Conservation (phyloP, 2,113 vertebrate genomes). For the Indicator indicator region DNA sequence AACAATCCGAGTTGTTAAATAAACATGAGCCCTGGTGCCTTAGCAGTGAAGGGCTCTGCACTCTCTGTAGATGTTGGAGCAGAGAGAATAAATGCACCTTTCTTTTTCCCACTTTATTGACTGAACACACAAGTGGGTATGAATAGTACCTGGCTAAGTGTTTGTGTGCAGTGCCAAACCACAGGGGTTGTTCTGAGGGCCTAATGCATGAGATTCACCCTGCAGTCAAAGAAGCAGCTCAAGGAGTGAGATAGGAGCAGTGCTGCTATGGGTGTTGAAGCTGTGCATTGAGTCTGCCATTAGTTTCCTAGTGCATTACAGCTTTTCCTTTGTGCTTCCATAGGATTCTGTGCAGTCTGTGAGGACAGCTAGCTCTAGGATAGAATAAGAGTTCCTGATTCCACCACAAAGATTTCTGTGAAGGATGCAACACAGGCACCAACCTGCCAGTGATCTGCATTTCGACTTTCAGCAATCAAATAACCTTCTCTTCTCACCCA, state of each 20-base stretch:
- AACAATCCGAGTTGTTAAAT: slow-evolving; percentile 10
- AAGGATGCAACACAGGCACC: background rate
- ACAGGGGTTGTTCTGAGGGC: background rate
- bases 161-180: background rate
- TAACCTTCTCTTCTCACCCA: background rate
- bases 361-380: background rate
- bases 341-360: background rate
- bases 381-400: background rate
- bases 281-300: background rate
- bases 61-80: slow-evolving; percentile 16
- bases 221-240: background rate
- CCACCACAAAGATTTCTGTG: background rate
- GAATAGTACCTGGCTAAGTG: slow-evolving; percentile 4
- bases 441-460: background rate
- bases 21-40: background rate
- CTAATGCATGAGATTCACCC: background rate
- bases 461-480: background rate
- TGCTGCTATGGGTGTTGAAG: background rate
- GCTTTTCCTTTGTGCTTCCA: background rate
- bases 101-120: slow-evolving; percentile 5
- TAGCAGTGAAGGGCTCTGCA: background rate
- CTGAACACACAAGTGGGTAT: background rate
- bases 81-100: slow-evolving; percentile 37
- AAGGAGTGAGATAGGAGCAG: background rate
- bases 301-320: background rate